phyloP scores from a whole-genome alignment of 2,888 invertebrate species.

The Cheilosia urbana region DNA sequence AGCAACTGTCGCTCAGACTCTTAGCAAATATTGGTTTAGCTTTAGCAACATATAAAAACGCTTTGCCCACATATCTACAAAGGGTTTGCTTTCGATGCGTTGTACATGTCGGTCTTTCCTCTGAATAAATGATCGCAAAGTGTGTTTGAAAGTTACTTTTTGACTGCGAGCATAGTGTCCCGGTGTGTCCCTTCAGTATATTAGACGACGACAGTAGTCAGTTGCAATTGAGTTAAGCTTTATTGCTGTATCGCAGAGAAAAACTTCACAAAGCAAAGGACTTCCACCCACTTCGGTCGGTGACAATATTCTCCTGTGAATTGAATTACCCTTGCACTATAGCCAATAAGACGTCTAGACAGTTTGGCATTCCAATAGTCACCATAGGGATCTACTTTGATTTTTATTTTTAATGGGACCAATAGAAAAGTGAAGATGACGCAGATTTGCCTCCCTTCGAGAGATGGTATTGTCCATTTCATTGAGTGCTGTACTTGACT shows the following conservation, averaged over 20 bases:
- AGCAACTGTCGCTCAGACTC: conserved; percentile 32
- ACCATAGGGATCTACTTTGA: too few species aligned
- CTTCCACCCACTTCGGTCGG: too few species aligned
- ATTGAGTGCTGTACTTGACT: too few species aligned
- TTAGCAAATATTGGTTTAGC: background rate
- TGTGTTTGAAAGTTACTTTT: conserved; percentile 31
- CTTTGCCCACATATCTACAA: background rate
- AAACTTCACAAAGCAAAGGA: background rate
- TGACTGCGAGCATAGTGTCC: conserved; percentile 11
- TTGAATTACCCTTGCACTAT: too few species aligned
- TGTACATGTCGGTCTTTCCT: conserved; percentile 20
- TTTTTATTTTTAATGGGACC: too few species aligned
- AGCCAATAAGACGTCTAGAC: too few species aligned
- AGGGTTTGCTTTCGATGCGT: background rate
- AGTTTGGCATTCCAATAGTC: too few species aligned
- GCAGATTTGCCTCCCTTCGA: too few species aligned
- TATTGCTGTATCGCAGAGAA: background rate
- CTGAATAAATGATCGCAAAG: conserved; percentile 37
- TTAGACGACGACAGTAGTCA: conserved; percentile 8
- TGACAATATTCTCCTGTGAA: too few species aligned
- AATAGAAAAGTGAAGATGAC: too few species aligned
- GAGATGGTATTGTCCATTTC: too few species aligned
- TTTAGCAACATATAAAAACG: background rate
- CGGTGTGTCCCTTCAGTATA: conserved; percentile 4
- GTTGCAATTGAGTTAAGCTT: conserved; percentile 2